Percentiles rank a stretch among this genome's conserved stretches.
Evolutionary conservation across 2,797 vertebrate species (phyloP).

Genomic region (Coendou prehensilis): DNA sequence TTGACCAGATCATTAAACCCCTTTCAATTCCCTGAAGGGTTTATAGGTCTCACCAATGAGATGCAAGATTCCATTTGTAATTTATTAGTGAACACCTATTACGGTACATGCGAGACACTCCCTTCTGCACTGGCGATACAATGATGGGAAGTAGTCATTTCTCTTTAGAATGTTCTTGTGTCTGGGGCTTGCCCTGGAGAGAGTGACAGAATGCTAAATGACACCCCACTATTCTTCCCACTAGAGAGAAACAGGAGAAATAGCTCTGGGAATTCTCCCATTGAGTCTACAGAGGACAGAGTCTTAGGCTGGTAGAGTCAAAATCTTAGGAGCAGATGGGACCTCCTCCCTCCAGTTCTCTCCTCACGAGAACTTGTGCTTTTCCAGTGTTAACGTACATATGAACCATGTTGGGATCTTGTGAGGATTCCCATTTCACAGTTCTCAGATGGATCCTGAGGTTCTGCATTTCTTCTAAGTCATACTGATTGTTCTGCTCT

Average conservation of each 20-base stretch:
- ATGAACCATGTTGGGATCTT: neutral
- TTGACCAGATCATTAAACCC: neutral
- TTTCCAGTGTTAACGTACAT: neutral
- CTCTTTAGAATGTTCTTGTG: neutral
- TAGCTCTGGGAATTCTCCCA: neutral
- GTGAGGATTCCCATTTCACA: neutral
- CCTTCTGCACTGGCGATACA: neutral
- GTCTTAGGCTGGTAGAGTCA: neutral
- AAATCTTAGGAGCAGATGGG: neutral
- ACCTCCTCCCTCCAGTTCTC: neutral
- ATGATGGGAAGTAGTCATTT: neutral
- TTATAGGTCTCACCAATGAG: neutral
- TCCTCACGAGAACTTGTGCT: neutral
- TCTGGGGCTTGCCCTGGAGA: neutral
- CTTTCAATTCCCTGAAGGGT: neutral
- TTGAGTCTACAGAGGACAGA: neutral
- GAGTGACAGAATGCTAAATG: neutral
- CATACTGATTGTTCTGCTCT: neutral
- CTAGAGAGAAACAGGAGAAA: neutral
- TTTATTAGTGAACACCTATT: neutral
- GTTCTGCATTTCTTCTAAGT: neutral
- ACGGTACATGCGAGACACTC: accelerated
- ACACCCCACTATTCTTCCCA: neutral
- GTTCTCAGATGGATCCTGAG: neutral
- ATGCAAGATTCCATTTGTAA: neutral